These are phyloP conservation scores for Noctua janthina DNA, from an alignment of 2,888 invertebrate species.

Conservation along the genomic window DNA sequence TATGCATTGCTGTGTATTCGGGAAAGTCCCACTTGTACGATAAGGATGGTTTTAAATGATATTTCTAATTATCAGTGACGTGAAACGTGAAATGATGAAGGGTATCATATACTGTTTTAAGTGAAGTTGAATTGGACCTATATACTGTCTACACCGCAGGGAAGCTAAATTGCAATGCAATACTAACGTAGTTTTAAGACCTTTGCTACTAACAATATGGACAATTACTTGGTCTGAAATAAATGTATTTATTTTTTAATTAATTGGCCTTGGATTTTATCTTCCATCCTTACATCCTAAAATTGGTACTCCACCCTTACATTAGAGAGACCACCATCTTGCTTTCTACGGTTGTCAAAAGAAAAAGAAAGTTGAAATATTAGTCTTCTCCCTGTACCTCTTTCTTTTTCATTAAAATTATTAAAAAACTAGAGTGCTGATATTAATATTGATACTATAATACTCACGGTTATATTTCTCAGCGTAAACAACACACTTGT, in stretches of 20 bases:
- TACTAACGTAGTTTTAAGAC: too few relatives aligned
- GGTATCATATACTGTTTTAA: too few relatives aligned
- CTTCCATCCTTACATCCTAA: background rate
- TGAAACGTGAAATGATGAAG: too few relatives aligned
- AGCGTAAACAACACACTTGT: conserved; percentile 78
- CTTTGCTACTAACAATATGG: too few relatives aligned
- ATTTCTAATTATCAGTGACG: background rate
- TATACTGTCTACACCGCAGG: background rate
- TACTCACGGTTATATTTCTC: conserved; percentile 81
- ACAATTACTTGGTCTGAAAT: too few relatives aligned
- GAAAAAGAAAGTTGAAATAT: background rate
- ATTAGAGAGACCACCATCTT: background rate
- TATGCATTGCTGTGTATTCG: background rate
- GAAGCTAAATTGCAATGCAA: too few relatives aligned
- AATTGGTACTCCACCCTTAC: background rate
- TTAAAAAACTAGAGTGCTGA: background rate
- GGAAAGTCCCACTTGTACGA: background rate
- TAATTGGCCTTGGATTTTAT: background rate
- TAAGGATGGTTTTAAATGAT: background rate
- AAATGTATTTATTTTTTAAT: too few relatives aligned
- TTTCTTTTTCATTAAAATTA: background rate
- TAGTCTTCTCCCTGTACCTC: background rate
- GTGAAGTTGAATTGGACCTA: background rate
- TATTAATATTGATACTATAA: background rate
- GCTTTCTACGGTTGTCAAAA: background rate